Percentiles rank a stretch among this genome's conserved stretches.
phyloP scores from a whole-genome alignment of 64 coral and sea anemone species.

The Cladopsammia gracilis region DNA sequence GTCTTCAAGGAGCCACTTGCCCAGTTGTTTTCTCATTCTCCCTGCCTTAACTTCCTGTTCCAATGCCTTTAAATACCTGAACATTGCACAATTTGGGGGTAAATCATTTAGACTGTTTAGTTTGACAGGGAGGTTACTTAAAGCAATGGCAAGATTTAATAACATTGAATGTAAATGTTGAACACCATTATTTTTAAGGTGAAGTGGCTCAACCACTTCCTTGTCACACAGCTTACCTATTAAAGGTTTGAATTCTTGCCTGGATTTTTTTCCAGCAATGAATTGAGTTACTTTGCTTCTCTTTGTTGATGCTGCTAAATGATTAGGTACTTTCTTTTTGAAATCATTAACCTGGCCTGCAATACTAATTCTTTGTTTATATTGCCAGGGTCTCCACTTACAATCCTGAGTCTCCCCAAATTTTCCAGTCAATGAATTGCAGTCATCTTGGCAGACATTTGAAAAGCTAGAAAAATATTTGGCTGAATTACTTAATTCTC shows the following conservation, averaged over 20 bases:
- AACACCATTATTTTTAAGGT: slow-evolving; percentile 76
- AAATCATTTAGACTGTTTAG: slow-evolving; percentile 59
- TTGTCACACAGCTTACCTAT: slow-evolving; percentile 72
- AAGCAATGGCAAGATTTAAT: slow-evolving; percentile 64
- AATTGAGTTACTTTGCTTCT: slow-evolving; percentile 41
- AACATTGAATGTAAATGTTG: slow-evolving; percentile 71
- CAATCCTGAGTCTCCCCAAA: slow-evolving; percentile 41
- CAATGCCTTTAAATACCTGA: slow-evolving; percentile 70
- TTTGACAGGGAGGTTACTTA: slow-evolving; percentile 50
- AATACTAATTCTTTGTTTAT: slow-evolving; percentile 26
- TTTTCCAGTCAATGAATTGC: background rate
- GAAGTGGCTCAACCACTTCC: slow-evolving; percentile 67
- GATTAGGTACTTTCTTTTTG: background rate
- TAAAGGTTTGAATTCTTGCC: slow-evolving; percentile 77
- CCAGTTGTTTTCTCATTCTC: slow-evolving; percentile 23
- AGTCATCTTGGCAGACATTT: slow-evolving; percentile 43
- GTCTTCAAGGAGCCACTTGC: slow-evolving; percentile 51
- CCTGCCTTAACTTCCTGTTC: slow-evolving; percentile 74
- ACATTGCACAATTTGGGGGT: slow-evolving; percentile 54
- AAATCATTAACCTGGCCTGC: slow-evolving; percentile 39
- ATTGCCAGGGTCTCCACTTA: slow-evolving; percentile 67
- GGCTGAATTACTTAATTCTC: slow-evolving; percentile 49
- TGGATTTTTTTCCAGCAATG: slow-evolving; percentile 56
- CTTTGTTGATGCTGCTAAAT: slow-evolving; percentile 10
- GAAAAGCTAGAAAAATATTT: slow-evolving; percentile 69